Conservation (phyloP, 1,140 invertebrate genomes). For the Zeugodacus cucurbitae region DNA sequence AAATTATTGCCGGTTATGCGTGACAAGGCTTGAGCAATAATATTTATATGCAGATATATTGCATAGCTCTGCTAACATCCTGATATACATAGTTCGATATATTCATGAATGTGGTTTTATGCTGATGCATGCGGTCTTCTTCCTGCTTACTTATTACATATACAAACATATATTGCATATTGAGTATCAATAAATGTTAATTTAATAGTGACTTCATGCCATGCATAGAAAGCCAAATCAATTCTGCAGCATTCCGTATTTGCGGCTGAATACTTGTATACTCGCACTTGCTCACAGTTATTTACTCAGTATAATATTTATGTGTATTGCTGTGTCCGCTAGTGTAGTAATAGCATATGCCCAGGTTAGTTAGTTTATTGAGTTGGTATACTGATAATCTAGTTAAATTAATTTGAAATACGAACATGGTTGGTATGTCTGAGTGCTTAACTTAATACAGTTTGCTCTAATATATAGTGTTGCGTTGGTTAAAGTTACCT, state of each 20-base stretch:
- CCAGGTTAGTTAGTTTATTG: neutral
- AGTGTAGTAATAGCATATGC: too few relatives aligned
- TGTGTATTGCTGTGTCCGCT: too few relatives aligned
- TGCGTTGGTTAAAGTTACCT: too few relatives aligned
- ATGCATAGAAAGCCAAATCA: neutral
- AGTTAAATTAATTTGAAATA: neutral
- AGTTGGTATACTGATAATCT: neutral
- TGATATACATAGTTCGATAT: neutral
- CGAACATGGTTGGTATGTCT: neutral
- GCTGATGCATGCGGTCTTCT: neutral
- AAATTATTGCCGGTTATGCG: conserved; percentile 11
- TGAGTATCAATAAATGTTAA: conserved; percentile 22
- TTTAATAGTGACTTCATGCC: conserved; percentile 9
- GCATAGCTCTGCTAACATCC: neutral
- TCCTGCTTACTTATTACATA: neutral
- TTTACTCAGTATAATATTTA: too few relatives aligned
- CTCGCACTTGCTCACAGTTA: too few relatives aligned
- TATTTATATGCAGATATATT: neutral
- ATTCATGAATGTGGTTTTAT: neutral
- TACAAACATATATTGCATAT: conserved; percentile 6
- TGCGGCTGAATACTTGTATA: neutral
- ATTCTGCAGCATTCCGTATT: neutral
- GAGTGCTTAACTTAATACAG: too few relatives aligned
- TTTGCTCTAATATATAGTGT: too few relatives aligned
- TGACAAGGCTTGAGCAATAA: neutral